Conservation (phyloP, 1,140 invertebrate genomes). For the Polypedilum vanderplanki region DNA sequence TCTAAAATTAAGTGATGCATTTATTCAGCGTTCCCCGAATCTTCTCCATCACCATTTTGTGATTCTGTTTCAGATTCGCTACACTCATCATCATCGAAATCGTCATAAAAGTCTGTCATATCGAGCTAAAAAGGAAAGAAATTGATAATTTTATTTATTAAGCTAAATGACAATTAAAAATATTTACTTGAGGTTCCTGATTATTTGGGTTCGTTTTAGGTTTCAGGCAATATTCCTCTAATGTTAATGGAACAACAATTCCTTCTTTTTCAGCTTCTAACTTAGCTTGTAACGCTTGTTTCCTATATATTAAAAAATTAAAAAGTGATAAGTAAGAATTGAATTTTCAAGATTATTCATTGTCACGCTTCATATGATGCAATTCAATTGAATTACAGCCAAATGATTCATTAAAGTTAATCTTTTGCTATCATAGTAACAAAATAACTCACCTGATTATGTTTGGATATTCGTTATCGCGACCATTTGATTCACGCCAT, state of each 20-base stretch:
- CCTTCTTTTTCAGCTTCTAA: slow-evolving; percentile 93
- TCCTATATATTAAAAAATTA: slow-evolving; percentile 59
- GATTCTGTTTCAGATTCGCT: slow-evolving; percentile 60
- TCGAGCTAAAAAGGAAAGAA: slow-evolving; percentile 52
- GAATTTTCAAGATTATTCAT: neutral
- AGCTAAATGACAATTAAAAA: neutral
- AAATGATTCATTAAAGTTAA: neutral
- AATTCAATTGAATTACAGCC: neutral
- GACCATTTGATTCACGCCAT: slow-evolving; percentile 96
- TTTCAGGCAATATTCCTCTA: slow-evolving; percentile 98
- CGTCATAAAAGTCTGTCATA: slow-evolving; percentile 90
- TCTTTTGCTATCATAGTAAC: neutral
- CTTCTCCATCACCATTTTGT: slow-evolving; percentile 32
- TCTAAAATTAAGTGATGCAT: neutral
- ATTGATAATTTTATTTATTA: neutral
- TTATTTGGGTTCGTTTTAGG: slow-evolving; percentile 73
- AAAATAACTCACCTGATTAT: slow-evolving; percentile 77
- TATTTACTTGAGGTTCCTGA: slow-evolving; percentile 53
- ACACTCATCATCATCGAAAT: slow-evolving; percentile 70
- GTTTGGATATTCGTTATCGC: slow-evolving; percentile 99
- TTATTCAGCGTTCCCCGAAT: slow-evolving; percentile 34
- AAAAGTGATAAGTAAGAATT: slow-evolving; percentile 23
- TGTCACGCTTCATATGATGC: neutral
- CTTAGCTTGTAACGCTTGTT: slow-evolving; percentile 91
- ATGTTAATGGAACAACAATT: slow-evolving; percentile 90